Evolutionary conservation across 2,113 vertebrate genomes (phyloP).

Genomic region (Lynx canadensis): DNA sequence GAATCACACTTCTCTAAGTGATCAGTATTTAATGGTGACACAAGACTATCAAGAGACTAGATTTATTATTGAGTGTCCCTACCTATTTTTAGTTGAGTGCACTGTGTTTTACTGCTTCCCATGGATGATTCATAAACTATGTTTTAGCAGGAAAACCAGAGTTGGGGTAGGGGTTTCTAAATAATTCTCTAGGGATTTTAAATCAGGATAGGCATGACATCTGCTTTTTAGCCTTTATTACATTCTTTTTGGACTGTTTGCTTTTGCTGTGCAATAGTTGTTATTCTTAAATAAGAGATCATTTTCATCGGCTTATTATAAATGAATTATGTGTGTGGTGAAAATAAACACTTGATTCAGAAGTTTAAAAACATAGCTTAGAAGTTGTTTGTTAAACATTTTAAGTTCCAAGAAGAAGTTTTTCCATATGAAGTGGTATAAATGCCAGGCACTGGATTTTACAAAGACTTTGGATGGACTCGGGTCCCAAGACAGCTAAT

Average conservation of each 20-base stretch:
- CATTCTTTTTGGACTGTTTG: background rate
- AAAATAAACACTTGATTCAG: constrained; percentile 31
- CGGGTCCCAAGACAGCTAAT: rapidly evolving
- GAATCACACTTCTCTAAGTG: background rate
- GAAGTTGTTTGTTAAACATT: background rate
- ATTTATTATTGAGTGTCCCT: constrained; percentile 68
- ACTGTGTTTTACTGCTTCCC: constrained; percentile 49
- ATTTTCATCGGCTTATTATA: background rate
- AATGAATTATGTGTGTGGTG: constrained; percentile 10
- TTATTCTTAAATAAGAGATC: background rate
- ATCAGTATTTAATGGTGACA: constrained; percentile 58
- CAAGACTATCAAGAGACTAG: constrained; percentile 60
- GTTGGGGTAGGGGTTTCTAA: background rate
- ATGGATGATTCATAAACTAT: constrained; percentile 67
- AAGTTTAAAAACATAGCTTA: background rate
- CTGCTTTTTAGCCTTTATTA: background rate
- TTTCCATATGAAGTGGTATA: background rate
- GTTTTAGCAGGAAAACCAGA: constrained; percentile 15
- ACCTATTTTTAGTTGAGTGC: constrained; percentile 70
- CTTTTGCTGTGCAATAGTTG: background rate
- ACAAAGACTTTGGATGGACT: background rate
- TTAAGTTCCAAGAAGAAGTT: background rate
- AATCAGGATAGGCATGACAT: background rate
- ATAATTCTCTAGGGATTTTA: constrained; percentile 49
- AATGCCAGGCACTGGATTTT: background rate